phyloP scores from a whole-genome alignment of 2,888 invertebrate genomes.

The Temnothorax unifasciatus region DNA sequence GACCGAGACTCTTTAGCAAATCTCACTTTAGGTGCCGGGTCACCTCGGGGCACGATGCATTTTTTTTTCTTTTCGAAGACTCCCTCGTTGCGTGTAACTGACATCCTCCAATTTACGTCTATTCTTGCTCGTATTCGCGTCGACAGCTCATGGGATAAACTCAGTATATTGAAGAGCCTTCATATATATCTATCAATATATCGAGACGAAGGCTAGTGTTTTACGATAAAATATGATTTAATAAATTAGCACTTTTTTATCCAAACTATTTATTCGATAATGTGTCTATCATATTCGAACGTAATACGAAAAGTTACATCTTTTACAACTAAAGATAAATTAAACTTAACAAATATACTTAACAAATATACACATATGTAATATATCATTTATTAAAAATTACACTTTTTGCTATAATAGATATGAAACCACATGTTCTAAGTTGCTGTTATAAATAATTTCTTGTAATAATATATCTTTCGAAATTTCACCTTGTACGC shows the following conservation, averaged over 20 bases:
- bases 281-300: too few relatives aligned
- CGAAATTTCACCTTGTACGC: neutral
- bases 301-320: neutral
- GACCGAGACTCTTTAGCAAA: constrained; percentile 79
- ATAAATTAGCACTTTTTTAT: neutral
- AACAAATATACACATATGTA: too few relatives aligned
- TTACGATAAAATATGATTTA: neutral
- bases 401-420: neutral
- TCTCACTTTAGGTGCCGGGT: constrained; percentile 68
- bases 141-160: constrained; percentile 42
- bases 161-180: neutral
- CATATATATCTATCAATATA: neutral
- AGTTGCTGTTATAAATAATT: neutral
- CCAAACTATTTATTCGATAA: neutral
- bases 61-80: constrained; percentile 64
- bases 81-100: constrained; percentile 68
- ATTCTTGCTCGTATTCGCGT: constrained; percentile 55
- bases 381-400: too few relatives aligned
- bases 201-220: neutral
- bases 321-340: neutral
- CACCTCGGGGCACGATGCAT: constrained; percentile 69
- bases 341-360: too few relatives aligned
- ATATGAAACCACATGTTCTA: neutral
- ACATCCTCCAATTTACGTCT: constrained; percentile 71
- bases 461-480: constrained; percentile 4